phyloP scores from a whole-genome alignment of 2,888 invertebrate species.

The Agelastica alni region DNA sequence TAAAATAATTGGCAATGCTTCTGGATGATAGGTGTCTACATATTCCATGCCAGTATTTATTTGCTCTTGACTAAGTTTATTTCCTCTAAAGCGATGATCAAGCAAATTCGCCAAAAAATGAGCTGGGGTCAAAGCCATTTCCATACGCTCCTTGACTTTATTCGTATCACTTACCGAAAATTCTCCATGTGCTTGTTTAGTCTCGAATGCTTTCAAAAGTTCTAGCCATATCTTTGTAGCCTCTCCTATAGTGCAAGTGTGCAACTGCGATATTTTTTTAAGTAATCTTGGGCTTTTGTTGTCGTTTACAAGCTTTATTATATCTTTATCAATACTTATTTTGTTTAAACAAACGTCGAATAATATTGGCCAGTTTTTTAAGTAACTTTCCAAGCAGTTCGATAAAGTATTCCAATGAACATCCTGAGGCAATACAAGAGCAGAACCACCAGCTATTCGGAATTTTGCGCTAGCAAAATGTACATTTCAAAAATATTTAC shows the following conservation, averaged over 20 bases:
- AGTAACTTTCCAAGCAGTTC: neutral
- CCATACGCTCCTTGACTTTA: too few species aligned
- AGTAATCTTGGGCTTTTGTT: too few species aligned
- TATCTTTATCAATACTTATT: too few species aligned
- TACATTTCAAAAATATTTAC: too few species aligned
- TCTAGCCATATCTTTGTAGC: conserved; percentile 10
- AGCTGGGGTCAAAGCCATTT: neutral
- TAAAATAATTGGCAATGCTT: neutral
- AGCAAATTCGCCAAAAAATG: neutral
- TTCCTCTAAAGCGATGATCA: neutral
- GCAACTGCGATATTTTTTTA: neutral
- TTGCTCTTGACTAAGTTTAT: neutral
- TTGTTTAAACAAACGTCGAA: too few species aligned
- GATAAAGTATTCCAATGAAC: neutral
- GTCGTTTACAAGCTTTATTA: too few species aligned
- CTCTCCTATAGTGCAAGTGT: conserved; percentile 7
- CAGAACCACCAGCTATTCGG: too few species aligned
- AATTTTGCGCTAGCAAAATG: too few species aligned
- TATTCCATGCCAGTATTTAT: neutral
- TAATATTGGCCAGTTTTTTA: too few species aligned
- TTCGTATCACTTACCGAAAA: too few species aligned
- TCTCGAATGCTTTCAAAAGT: conserved; percentile 3
- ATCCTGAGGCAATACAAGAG: too few species aligned
- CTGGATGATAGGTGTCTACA: neutral
- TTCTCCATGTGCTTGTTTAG: conserved; percentile 3